Evolutionary conservation across 2,888 invertebrate genomes (phyloP).

Genomic region (Lasioglossum oenotherae): DNA sequence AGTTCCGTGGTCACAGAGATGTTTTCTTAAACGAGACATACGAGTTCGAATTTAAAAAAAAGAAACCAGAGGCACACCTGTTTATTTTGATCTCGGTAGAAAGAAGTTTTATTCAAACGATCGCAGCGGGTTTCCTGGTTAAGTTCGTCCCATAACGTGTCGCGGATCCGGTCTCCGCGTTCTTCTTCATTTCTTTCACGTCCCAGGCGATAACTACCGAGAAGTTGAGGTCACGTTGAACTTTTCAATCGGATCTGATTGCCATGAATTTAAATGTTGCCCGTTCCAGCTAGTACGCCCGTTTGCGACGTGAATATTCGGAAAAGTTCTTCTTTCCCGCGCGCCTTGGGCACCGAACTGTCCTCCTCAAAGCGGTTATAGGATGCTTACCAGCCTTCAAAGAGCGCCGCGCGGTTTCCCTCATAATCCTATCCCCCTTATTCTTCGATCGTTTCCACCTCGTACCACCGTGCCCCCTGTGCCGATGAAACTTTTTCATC

Average conservation of each 20-base stretch:
- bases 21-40: background rate
- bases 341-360: constrained; percentile 16
- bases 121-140: background rate
- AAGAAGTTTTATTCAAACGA: background rate
- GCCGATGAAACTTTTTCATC: constrained; percentile 64
- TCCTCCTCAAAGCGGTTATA: constrained; percentile 35
- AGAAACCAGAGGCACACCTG: background rate
- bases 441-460: constrained; percentile 17
- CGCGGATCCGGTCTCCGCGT: constrained; percentile 12
- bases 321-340: constrained; percentile 55
- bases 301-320: constrained; percentile 44
- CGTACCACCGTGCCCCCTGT: constrained; percentile 2
- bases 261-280: constrained; percentile 70
- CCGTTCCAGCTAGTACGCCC: constrained; percentile 26
- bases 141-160: constrained; percentile 12
- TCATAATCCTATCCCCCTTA: constrained; percentile 36
- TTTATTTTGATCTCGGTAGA: background rate
- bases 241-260: constrained; percentile 73
- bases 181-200: constrained; percentile 55
- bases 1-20: no score
- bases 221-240: constrained; percentile 54
- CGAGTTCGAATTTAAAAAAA: background rate
- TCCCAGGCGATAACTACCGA: constrained; percentile 37
- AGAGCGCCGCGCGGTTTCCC: constrained; percentile 20
- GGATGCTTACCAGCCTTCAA: constrained; percentile 51